Evolutionary conservation across 92 coral and sea anemone species (phyloP).

Genomic region (Actinostola sp.): DNA sequence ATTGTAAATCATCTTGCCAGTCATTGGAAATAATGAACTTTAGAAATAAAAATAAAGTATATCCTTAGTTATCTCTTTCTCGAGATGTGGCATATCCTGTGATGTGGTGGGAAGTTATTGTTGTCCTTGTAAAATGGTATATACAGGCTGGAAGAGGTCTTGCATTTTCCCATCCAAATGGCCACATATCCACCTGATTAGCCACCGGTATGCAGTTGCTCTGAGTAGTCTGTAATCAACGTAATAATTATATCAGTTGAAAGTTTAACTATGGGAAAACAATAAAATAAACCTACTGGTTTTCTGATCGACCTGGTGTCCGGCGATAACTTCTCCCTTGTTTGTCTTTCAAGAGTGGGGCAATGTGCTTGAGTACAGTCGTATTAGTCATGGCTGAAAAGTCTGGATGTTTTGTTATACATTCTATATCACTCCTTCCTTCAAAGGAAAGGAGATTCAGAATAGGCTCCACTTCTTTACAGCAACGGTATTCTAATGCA

Average conservation of each 20-base stretch:
- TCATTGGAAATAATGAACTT: no score
- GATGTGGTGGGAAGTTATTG: not conserved
- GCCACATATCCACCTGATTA: constrained; percentile 40
- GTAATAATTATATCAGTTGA: constrained; percentile 1
- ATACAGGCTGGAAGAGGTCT: constrained; percentile 36
- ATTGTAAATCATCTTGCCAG: no score
- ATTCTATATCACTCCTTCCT: constrained; percentile 5
- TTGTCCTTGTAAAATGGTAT: constrained; percentile 22
- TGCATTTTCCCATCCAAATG: constrained; percentile 40
- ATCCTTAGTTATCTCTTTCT: constrained; percentile 26
- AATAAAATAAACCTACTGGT: constrained; percentile 37
- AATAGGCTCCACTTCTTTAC: constrained; percentile 31
- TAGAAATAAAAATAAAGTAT: no score
- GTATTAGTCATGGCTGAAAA: constrained; percentile 37
- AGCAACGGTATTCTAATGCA: constrained; percentile 40
- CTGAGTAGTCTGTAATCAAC: constrained; percentile 17
- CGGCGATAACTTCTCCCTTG: constrained; percentile 40
- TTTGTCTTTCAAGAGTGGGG: constrained; percentile 35
- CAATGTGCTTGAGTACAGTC: constrained; percentile 42
- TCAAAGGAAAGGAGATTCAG: constrained; percentile 22
- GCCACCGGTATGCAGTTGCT: constrained; percentile 44
- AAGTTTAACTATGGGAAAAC: not conserved
- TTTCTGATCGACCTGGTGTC: constrained; percentile 37
- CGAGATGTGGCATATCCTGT: constrained; percentile 12
- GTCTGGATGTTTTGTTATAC: constrained; percentile 54